Percentiles rank a stretch among this genome's conserved stretches.
These are phyloP conservation scores for Odontamblyopus rebecca DNA, from an alignment of 2,797 vertebrate species.

Conservation along the genomic window DNA sequence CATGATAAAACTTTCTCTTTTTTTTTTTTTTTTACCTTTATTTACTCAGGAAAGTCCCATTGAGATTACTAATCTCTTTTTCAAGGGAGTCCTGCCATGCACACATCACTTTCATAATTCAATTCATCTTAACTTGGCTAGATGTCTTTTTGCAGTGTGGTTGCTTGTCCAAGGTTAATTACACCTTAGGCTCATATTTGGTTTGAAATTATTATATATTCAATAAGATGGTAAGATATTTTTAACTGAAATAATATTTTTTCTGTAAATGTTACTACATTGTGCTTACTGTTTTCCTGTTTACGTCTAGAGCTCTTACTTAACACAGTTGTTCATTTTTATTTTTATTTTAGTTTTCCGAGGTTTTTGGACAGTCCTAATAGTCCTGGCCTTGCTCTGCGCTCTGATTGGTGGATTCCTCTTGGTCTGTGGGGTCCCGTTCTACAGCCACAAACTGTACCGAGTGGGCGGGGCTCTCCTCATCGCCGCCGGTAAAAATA, in stretches of 20 bases:
- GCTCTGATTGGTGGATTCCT: constrained; percentile 81
- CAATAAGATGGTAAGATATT: too few relatives aligned
- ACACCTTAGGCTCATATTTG: neutral
- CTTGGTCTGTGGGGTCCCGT: constrained; percentile 84
- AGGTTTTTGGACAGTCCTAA: constrained; percentile 88
- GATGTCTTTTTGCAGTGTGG: too few relatives aligned
- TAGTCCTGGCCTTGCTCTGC: constrained; percentile 73
- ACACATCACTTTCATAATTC: too few relatives aligned
- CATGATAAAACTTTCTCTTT: too few relatives aligned
- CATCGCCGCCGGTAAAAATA: constrained; percentile 79
- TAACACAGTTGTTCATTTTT: constrained; percentile 63
- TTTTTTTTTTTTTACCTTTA: too few relatives aligned
- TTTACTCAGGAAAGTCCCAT: too few relatives aligned
- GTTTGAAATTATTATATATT: neutral
- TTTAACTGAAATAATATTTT: neutral
- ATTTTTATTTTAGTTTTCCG: constrained; percentile 82
- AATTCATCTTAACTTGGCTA: too few relatives aligned
- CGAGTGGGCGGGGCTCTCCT: constrained; percentile 83
- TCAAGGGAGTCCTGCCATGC: too few relatives aligned
- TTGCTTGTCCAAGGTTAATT: too few relatives aligned
- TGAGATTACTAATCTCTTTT: too few relatives aligned
- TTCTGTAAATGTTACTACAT: neutral
- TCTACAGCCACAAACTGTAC: constrained; percentile 79
- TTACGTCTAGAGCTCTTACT: neutral
- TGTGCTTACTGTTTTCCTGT: neutral